These are phyloP conservation scores for Heterotilapia buettikoferi DNA, from an alignment of 2,113 vertebrate genomes.

Conservation along the genomic window DNA sequence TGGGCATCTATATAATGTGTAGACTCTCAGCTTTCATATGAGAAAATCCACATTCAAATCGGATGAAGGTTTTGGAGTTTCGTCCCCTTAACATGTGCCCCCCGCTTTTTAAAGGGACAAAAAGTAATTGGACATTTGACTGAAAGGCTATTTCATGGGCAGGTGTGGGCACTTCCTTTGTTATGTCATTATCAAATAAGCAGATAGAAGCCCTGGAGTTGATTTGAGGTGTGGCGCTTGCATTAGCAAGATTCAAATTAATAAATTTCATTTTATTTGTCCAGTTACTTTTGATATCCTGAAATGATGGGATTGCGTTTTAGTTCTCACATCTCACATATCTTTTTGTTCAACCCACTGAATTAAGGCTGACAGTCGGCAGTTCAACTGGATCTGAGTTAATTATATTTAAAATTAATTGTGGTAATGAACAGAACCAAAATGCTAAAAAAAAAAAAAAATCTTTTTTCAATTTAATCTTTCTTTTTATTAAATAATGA, in stretches of 20 bases:
- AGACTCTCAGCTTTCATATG: background rate
- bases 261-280: background rate
- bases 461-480: too few species aligned
- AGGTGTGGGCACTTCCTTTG: background rate
- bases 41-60: background rate
- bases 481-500: too few species aligned
- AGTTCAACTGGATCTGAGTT: background rate
- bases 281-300: background rate
- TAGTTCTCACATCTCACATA: background rate
- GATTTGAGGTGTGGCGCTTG: background rate
- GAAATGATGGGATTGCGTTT: background rate
- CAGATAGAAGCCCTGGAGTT: background rate
- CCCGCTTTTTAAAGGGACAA: background rate
- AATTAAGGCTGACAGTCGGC: background rate
- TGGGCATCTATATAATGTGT: background rate
- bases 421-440: background rate
- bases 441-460: background rate
- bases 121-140: background rate
- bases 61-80: background rate
- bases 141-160: background rate
- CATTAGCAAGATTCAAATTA: background rate
- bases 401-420: background rate
- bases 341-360: background rate
- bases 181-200: background rate
- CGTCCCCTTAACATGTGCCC: background rate